A percentile compares a stretch with the other conserved stretches of the same genome.
phyloP scores from a whole-genome alignment of 2,113 vertebrate genomes.

The Neomonachus schauinslandi region DNA sequence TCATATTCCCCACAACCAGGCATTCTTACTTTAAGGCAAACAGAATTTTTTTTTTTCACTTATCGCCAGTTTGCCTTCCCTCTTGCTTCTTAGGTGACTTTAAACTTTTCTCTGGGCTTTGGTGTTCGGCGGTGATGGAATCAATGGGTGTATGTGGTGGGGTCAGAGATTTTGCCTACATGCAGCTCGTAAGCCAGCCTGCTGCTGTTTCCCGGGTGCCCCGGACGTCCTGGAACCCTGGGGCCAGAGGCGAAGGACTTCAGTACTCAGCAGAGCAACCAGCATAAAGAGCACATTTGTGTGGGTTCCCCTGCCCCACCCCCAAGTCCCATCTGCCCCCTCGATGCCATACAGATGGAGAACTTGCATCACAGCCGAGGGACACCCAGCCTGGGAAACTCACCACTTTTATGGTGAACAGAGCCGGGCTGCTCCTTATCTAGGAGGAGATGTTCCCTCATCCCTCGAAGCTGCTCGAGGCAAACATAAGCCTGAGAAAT shows the following conservation, averaged over 20 bases:
- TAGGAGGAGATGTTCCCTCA: not conserved
- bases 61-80: not conserved
- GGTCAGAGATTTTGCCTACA: not conserved
- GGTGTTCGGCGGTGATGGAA: not conserved
- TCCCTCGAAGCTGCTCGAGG: too few relatives aligned
- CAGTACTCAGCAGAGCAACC: too few relatives aligned
- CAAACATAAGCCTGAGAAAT: not conserved
- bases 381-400: not conserved
- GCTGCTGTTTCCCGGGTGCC: accelerated
- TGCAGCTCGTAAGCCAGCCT: accelerated
- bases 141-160: accelerated
- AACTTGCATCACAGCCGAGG: not conserved
- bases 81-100: not conserved
- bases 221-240: accelerated
- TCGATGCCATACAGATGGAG: too few relatives aligned
- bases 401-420: accelerated
- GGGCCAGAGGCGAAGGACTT: not conserved
- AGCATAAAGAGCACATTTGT: not conserved
- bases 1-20: not conserved
- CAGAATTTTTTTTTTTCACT: not conserved
- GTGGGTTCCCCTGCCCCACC: not conserved
- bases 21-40: not conserved
- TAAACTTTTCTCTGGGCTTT: not conserved
- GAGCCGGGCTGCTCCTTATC: not conserved
- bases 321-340: not conserved